phyloP scores from a whole-genome alignment of 2,888 invertebrate species.

The Watsonalla binaria region DNA sequence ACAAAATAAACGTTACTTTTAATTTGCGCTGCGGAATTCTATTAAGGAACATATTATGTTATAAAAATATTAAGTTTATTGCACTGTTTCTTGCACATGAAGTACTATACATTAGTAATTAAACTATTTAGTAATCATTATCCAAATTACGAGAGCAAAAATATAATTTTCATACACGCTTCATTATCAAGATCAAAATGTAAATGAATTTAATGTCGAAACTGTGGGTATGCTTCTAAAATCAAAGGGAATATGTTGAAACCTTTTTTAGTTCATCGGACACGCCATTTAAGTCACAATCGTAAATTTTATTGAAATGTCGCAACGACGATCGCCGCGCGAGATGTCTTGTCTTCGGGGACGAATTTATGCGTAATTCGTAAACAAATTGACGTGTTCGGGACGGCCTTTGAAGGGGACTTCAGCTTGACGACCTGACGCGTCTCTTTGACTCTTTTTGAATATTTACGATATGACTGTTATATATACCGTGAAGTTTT shows the following conservation, averaged over 20 bases:
- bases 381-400: conserved; percentile 76
- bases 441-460: conserved; percentile 55
- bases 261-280: conserved; percentile 70
- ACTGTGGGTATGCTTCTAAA: conserved; percentile 60
- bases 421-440: conserved; percentile 64
- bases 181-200: conserved; percentile 53
- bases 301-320: conserved; percentile 79
- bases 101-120: no score
- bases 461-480: conserved; percentile 44
- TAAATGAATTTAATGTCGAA: conserved; percentile 52
- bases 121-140: no score
- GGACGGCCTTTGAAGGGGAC: conserved; percentile 62
- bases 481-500: conserved; percentile 39
- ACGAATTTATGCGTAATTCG: conserved; percentile 78
- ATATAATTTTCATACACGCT: conserved; percentile 34
- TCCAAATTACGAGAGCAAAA: conserved; percentile 10
- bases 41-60: no score
- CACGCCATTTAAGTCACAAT: conserved; percentile 76
- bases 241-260: conserved; percentile 68
- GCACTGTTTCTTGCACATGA: no score
- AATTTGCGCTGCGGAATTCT: conserved; percentile 7
- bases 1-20: conserved; percentile 22
- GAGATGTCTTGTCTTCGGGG: conserved; percentile 74
- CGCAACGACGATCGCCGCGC: conserved; percentile 73
- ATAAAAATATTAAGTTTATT: no score